phyloP scores from a whole-genome alignment of 2,888 invertebrate species.

The Drosophila kuntzei region DNA sequence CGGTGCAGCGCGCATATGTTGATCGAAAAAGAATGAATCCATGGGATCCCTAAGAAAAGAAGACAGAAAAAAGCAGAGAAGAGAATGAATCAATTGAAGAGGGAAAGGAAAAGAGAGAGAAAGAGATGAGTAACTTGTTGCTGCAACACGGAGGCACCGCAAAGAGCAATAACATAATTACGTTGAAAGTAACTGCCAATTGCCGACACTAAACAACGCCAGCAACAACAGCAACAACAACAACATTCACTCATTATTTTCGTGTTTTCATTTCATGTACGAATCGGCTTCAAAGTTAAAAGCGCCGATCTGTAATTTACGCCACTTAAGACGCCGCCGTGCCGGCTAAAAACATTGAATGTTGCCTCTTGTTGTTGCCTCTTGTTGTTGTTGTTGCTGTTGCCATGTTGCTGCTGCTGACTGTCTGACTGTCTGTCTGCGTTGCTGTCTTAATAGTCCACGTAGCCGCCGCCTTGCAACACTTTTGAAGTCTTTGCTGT shows the following conservation, averaged over 20 bases:
- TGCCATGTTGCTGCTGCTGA: conserved; percentile 52
- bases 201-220: conserved; percentile 72
- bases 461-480: conserved; percentile 63
- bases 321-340: conserved; percentile 84
- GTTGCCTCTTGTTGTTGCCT: conserved; percentile 49
- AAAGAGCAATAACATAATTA: conserved; percentile 74
- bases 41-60: conserved; percentile 83
- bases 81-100: not conserved
- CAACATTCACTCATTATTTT: conserved; percentile 84
- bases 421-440: conserved; percentile 39
- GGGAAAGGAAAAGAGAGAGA: not conserved
- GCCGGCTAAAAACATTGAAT: conserved; percentile 70
- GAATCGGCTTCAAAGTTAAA: conserved; percentile 85
- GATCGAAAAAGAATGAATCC: conserved; percentile 85
- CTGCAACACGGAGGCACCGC: conserved; percentile 53
- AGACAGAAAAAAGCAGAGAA: not conserved
- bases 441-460: conserved; percentile 70
- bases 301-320: conserved; percentile 86
- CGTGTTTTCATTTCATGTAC: conserved; percentile 85
- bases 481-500: conserved; percentile 50
- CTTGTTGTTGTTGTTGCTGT: conserved; percentile 42
- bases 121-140: conserved; percentile 38
- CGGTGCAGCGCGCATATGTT: conserved; percentile 85
- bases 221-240: conserved; percentile 59
- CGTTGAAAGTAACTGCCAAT: conserved; percentile 75